A percentile compares a stretch with the other conserved stretches of the same genome.
These are phyloP conservation scores for Luperina testacea DNA, from an alignment of 2,888 invertebrate species.

Conservation along the genomic window DNA sequence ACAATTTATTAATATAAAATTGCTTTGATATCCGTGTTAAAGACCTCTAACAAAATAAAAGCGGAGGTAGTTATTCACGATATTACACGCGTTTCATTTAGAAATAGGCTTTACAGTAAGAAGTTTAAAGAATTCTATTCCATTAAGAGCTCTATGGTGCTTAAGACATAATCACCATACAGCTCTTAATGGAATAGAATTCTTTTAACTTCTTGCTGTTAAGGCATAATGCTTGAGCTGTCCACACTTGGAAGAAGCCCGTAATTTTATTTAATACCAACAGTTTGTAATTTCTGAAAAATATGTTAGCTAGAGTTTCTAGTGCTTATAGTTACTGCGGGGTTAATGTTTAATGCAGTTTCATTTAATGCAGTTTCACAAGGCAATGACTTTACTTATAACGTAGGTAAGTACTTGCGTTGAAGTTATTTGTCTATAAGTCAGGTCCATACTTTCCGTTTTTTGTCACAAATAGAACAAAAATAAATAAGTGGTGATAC, in stretches of 20 bases:
- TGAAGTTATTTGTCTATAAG: background rate
- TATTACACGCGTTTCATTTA: conserved; percentile 50
- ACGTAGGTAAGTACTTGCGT: background rate
- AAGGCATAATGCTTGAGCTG: conserved; percentile 31
- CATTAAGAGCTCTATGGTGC: conserved; percentile 34
- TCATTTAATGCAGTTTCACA: conserved; percentile 12
- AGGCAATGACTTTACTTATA: conserved; percentile 6
- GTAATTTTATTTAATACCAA: conserved; percentile 46
- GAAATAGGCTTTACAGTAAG: conserved; percentile 37
- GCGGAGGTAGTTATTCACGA: conserved; percentile 56
- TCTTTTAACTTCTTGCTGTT: background rate
- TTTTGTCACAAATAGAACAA: conserved; percentile 46
- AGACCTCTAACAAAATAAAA: conserved; percentile 61
- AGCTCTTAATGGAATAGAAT: no score
- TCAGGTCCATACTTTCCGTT: conserved; percentile 18
- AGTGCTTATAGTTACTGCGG: conserved; percentile 2
- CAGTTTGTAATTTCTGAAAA: conserved; percentile 50
- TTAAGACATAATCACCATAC: conserved; percentile 31
- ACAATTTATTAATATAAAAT: conserved; percentile 71
- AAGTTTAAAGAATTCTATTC: conserved; percentile 45
- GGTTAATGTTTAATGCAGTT: conserved; percentile 16
- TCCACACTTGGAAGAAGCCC: conserved; percentile 30
- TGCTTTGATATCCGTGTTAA: conserved; percentile 70
- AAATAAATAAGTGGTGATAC: conserved; percentile 45
- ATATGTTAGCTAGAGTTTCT: conserved; percentile 26